Percentiles rank a stretch among this genome's conserved stretches.
phyloP scores from a whole-genome alignment of 2,888 invertebrate species.

The Epistrophella euchroma region DNA sequence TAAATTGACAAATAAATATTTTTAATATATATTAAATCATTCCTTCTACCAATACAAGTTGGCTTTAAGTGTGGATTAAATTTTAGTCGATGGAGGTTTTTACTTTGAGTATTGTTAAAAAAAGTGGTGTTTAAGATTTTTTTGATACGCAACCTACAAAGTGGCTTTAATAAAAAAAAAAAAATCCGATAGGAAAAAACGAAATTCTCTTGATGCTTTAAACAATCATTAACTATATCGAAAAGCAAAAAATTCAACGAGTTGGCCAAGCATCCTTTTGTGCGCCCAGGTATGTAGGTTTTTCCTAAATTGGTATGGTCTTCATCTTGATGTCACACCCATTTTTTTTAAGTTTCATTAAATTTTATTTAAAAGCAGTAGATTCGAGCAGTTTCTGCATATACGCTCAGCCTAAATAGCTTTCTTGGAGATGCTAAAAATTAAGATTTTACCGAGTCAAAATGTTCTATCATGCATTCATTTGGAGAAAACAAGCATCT shows the following conservation, averaged over 20 bases:
- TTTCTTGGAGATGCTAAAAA: conserved; percentile 1
- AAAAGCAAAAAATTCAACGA: conserved; percentile 11
- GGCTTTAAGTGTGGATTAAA: neutral
- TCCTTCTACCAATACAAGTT: neutral
- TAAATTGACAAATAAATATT: conserved; percentile 30
- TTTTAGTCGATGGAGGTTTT: neutral
- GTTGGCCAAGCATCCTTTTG: conserved; percentile 30
- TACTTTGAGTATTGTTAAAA: neutral
- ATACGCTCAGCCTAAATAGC: conserved; percentile 15
- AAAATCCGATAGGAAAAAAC: conserved; percentile 1
- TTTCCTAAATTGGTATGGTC: neutral
- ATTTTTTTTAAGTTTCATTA: conserved; percentile 10
- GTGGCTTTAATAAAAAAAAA: conserved; percentile 20
- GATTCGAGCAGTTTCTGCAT: conserved; percentile 10
- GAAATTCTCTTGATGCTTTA: conserved; percentile 31
- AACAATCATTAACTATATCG: conserved; percentile 21
- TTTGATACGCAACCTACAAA: conserved; percentile 17
- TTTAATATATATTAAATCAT: conserved; percentile 1
- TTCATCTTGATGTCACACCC: conserved; percentile 34
- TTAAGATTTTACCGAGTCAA: neutral
- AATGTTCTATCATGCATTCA: conserved; percentile 6
- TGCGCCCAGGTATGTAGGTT: conserved; percentile 35
- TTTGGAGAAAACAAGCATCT: neutral
- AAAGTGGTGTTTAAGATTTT: neutral
- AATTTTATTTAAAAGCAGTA: conserved; percentile 16